Base-by-base conservation (phyloP, 2,888 invertebrate species). In the Antheraea yamamai region DNA sequence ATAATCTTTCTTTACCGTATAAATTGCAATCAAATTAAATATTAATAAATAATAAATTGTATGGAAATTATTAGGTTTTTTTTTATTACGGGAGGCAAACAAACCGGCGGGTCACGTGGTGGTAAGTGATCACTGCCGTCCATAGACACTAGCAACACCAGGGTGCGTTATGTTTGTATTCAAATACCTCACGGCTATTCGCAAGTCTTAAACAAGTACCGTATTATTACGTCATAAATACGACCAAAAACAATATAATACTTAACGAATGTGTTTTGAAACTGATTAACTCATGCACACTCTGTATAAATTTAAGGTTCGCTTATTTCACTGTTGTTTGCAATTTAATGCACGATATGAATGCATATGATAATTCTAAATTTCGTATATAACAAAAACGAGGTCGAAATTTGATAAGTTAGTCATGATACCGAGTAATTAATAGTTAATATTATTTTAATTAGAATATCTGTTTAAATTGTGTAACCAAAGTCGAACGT, bases 401-500 rank as follows among this genome's bases (percentile, higher is more conserved):
- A 12, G 47, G 10, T 47, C 20, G 1, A 6, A 58, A 10, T 58
- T 58, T n/a, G n/a, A 58, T 7, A 58, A n/a, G 58, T n/a, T 7
- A 2, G 4, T 16, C 0, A 55, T 55, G 7, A 66, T 66, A 66
- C 64, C 16, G 30, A 16, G 16, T 0, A 66, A 16, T 66, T 30
- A 30, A 66, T 4, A 1, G 14, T 30, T 14, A 66, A 66, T 66
- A 66, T 30, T 16, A 26, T 66, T 6, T 66, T 30, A 16, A 26
- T 16, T 30, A 0, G 30, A 66, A 66, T 6, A 26, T 66, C 26
- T 30, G 51, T 26, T 47, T 58, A 35, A n/a, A 75, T 75, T 72
- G 61, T 61, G 74, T 75, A 75, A 75, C 35, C 70, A 70, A 52
- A 39, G 55, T n/a, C 52, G 35, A 12, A 58, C 35, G 58, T 26